Conservation (phyloP, 2,113 vertebrate genomes). For the Tautogolabrus adspersus region DNA sequence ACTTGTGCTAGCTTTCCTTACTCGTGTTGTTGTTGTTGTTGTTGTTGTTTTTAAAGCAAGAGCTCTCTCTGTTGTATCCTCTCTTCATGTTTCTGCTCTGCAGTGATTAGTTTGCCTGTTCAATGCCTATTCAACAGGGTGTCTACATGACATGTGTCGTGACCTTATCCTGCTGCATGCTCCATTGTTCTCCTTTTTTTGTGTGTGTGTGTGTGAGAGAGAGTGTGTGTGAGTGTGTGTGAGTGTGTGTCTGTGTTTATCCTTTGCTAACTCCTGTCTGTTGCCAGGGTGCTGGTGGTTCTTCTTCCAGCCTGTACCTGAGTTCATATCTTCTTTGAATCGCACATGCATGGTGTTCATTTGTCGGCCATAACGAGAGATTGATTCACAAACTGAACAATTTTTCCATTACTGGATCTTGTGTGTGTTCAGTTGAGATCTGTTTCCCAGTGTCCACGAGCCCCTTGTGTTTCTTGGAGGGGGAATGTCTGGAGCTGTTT, state of each 20-base stretch:
- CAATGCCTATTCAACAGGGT: slow-evolving; percentile 12
- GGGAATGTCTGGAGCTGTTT: background rate
- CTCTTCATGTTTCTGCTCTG: background rate
- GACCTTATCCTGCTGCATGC: slow-evolving; percentile 17
- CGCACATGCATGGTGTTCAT: too few species aligned
- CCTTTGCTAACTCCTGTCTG: background rate
- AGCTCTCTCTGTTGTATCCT: background rate
- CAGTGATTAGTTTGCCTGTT: background rate
- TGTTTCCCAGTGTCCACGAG: slow-evolving; percentile 3
- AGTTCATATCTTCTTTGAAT: background rate
- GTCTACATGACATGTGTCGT: background rate
- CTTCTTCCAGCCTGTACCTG: background rate
- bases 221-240: background rate
- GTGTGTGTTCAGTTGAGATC: slow-evolving; percentile 5
- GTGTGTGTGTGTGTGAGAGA: slow-evolving; percentile 4
- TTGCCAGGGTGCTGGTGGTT: background rate
- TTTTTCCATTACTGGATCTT: background rate
- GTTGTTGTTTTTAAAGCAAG: background rate
- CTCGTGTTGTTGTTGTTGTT: too few species aligned
- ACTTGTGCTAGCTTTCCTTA: too few species aligned
- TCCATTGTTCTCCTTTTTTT: background rate
- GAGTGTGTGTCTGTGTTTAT: too few species aligned
- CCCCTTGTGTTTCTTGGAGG: slow-evolving; percentile 9
- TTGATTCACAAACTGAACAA: too few species aligned
- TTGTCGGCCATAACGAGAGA: too few species aligned